These are phyloP conservation scores for Sialis lutaria DNA, from an alignment of 2,888 invertebrate species.

Conservation along the genomic window DNA sequence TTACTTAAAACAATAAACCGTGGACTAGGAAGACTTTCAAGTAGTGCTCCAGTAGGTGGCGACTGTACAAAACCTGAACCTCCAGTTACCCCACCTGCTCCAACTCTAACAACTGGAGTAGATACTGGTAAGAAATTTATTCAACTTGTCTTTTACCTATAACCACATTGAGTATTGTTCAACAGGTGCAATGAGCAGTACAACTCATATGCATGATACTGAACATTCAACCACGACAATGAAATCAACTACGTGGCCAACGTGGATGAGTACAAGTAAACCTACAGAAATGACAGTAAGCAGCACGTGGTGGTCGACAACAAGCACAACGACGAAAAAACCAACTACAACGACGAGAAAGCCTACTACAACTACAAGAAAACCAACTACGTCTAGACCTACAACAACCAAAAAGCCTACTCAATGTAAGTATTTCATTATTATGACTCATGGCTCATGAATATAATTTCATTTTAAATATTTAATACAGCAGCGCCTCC, in stretches of 20 bases:
- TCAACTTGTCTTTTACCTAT: background rate
- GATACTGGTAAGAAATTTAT: slow-evolving; percentile 30
- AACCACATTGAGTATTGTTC: background rate
- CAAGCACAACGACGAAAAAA: slow-evolving; percentile 13
- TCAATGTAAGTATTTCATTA: slow-evolving; percentile 1
- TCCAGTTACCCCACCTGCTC: slow-evolving; percentile 59
- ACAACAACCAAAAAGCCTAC: slow-evolving; percentile 15
- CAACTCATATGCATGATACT: slow-evolving; percentile 6
- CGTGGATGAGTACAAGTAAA: slow-evolving; percentile 7
- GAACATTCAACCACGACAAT: slow-evolving; percentile 7
- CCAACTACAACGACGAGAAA: slow-evolving; percentile 17
- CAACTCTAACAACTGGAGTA: slow-evolving; percentile 51
- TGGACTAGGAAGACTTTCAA: slow-evolving; percentile 44
- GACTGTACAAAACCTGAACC: slow-evolving; percentile 54
- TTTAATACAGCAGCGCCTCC: slow-evolving; percentile 26
- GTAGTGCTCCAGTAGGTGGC: slow-evolving; percentile 30
- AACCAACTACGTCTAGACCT: slow-evolving; percentile 9
- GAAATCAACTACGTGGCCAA: slow-evolving; percentile 11
- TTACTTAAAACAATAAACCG: slow-evolving; percentile 59
- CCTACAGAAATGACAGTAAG: slow-evolving; percentile 11
- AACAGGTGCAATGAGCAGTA: slow-evolving; percentile 17
- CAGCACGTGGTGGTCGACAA: slow-evolving; percentile 18
- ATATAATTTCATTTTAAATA: slow-evolving; percentile 7
- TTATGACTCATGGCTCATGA: slow-evolving; percentile 5
- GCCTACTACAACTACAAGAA: slow-evolving; percentile 13